Evolutionary conservation across 2,113 vertebrate species (phyloP).

Genomic region (Ciconia stormi): DNA sequence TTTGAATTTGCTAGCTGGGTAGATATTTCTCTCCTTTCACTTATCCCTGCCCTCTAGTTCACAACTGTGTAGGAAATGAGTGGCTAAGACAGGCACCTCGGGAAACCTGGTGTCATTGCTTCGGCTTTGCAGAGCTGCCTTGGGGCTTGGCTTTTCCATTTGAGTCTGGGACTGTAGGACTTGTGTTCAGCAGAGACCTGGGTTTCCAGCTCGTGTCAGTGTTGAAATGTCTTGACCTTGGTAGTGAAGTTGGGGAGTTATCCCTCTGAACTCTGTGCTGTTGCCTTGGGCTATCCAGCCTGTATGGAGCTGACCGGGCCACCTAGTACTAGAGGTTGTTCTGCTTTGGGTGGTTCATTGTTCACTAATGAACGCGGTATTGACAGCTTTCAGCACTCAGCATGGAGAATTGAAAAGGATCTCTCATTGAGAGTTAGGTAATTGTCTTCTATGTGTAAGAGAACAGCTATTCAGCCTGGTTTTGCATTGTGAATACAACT

Average conservation of each 20-base stretch:
- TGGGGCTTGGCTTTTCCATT: background rate
- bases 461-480: background rate
- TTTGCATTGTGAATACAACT: background rate
- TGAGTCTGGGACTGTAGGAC: background rate
- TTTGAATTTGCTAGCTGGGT: background rate
- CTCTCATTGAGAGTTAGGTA: background rate
- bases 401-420: background rate
- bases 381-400: background rate
- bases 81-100: background rate
- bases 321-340: background rate
- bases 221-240: background rate
- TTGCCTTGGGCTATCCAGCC: background rate
- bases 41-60: background rate
- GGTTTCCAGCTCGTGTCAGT: background rate
- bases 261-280: background rate
- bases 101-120: background rate
- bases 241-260: background rate
- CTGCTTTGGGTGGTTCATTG: background rate
- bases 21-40: background rate
- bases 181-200: background rate
- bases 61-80: background rate
- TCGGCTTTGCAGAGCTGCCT: background rate
- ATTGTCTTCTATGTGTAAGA: background rate
- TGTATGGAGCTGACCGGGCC: background rate
- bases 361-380: background rate